Evolutionary conservation across 2,888 invertebrate species (phyloP), one percentile per base, ranked within the genome.

Genomic region (Eupithecia pulchellata): DNA sequence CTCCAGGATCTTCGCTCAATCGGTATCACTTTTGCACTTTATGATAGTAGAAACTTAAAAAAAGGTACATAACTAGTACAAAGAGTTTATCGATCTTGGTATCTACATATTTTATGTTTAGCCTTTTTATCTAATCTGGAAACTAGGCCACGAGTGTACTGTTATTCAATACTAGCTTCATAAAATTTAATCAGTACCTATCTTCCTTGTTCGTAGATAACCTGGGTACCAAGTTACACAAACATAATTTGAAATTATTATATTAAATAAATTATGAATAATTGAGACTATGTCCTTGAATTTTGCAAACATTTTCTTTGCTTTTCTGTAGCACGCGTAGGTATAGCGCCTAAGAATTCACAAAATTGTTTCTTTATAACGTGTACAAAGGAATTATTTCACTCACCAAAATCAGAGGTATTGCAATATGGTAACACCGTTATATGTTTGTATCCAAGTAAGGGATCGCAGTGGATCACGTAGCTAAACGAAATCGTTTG

Each of bases 101-200:
- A 57, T 30, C 61, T 65, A 9, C 36, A 30, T 72, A 4, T 64
- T 64, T n/a, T n/a, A n/a, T 67, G 61, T 64, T 67, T n/a, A 55
- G 20, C 36, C 17, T n/a, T 60, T 27, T 30, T 66, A 72, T 72
- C 68, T 63, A 39, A 64, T 73, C 69, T 69, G 64, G 20, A 60
- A 73, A 67, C 47, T 73, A 73, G 73, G 73, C 27, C 67, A 67
- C 73, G 47, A 67, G 36, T 60, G 17, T 64, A 63, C 29, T 27
- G n/a, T 57, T 42, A 25, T 30, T 27, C 42, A 34, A 68, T 36
- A 70, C 20, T 27, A 9, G 47, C 29, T 42, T 29, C 47, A 64
- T 66, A 60, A 47, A 36, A 30, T 8, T 25, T 5, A 52, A 34
- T n/a, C 29, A 9, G 5, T 32, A 32, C 58, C 58, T 57, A 6